Percentiles rank a stretch among this genome's conserved stretches.
phyloP scores from a whole-genome alignment of 1,140 invertebrate species.

The Panagrolaimus sp. region DNA sequence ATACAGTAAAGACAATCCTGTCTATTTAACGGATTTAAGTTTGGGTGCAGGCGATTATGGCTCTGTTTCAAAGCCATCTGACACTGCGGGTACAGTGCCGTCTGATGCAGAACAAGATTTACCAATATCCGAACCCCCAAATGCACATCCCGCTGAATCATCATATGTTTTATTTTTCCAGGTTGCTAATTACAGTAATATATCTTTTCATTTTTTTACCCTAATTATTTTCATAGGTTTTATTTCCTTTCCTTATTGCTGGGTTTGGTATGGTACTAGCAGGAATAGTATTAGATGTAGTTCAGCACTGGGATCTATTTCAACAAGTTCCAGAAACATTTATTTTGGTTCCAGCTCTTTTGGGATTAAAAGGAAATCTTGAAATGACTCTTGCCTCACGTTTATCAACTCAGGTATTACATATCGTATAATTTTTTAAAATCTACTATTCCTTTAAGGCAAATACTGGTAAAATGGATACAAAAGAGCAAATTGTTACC shows the following conservation, averaged over 20 bases:
- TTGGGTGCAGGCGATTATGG: conserved; percentile 1
- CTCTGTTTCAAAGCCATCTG: neutral
- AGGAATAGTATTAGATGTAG: conserved; percentile 74
- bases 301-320: conserved; percentile 85
- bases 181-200: conserved; percentile 25
- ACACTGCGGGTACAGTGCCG: neutral
- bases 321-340: conserved; percentile 77
- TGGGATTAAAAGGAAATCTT: conserved; percentile 83
- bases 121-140: neutral
- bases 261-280: conserved; percentile 86
- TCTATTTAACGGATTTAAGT: too few relatives aligned
- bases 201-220: neutral
- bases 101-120: neutral
- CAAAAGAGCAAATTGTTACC: conserved; percentile 40
- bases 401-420: conserved; percentile 65
- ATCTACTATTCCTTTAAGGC: conserved; percentile 33
- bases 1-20: too few relatives aligned
- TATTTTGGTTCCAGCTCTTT: conserved; percentile 83
- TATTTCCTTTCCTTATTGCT: conserved; percentile 79
- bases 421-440: conserved; percentile 14
- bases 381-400: conserved; percentile 94
- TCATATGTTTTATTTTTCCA: conserved; percentile 56
- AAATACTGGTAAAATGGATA: conserved; percentile 56
- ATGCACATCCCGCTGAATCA: conserved; percentile 35
- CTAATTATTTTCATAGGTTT: conserved; percentile 69